A percentile compares a stretch with the other conserved stretches of the same genome.
Evolutionary conservation across 2,888 invertebrate genomes (phyloP).

Genomic region (Drosophila borborema): DNA sequence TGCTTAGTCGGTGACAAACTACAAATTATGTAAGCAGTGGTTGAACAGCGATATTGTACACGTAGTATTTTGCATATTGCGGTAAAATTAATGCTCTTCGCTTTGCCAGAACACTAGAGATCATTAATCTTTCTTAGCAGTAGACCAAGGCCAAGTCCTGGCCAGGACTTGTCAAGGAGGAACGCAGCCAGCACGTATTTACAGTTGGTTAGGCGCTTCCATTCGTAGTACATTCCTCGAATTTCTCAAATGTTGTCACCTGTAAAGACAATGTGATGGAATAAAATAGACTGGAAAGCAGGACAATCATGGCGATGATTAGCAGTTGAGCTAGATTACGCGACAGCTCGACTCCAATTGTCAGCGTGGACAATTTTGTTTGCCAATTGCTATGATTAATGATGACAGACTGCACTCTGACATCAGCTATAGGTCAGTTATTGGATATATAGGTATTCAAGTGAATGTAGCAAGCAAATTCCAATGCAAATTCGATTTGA

Average conservation of each 20-base stretch:
- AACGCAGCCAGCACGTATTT: constrained; percentile 45
- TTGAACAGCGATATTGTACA: constrained; percentile 46
- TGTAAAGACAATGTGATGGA: constrained; percentile 31
- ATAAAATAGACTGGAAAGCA: constrained; percentile 20
- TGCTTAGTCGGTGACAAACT: constrained; percentile 53
- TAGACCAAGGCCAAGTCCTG: constrained; percentile 33
- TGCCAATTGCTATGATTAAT: constrained; percentile 71
- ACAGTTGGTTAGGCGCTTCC: constrained; percentile 33
- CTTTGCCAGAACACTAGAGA: constrained; percentile 53
- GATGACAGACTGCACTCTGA: constrained; percentile 39
- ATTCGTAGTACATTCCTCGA: constrained; percentile 30
- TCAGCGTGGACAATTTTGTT: constrained; percentile 60
- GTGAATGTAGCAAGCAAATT: constrained; percentile 22
- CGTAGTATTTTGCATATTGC: constrained; percentile 65
- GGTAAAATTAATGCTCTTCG: constrained; percentile 61
- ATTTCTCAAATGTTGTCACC: constrained; percentile 45
- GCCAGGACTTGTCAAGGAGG: constrained; percentile 24
- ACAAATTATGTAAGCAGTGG: constrained; percentile 48
- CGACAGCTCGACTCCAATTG: constrained; percentile 34
- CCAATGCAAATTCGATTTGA: constrained; percentile 49
- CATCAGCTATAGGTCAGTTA: constrained; percentile 68
- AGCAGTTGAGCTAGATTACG: constrained; percentile 56
- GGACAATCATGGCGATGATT: constrained; percentile 60
- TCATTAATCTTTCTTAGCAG: constrained; percentile 75
- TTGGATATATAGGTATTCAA: constrained; percentile 43